phyloP scores from a whole-genome alignment of 2,888 invertebrate genomes.

The Teinopalpus imperialis region DNA sequence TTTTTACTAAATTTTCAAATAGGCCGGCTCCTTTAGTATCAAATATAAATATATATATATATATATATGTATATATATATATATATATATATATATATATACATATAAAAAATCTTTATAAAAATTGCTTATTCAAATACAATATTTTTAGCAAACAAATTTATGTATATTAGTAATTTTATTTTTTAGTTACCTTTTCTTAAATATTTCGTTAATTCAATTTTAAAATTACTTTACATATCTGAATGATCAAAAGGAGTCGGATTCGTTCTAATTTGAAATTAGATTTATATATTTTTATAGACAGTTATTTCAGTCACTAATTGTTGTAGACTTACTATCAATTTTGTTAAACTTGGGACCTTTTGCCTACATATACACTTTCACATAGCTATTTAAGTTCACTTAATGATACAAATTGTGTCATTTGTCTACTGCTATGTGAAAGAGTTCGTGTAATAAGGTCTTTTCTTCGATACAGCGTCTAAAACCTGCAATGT shows the following conservation, averaged over 20 bases:
- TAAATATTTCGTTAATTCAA: neutral
- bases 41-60: too few relatives aligned
- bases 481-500: neutral
- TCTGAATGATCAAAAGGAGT: conserved; percentile 36
- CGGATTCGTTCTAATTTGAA: conserved; percentile 60
- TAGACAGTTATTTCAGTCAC: conserved; percentile 71
- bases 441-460: neutral
- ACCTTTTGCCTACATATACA: too few relatives aligned
- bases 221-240: conserved; percentile 13
- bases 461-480: neutral
- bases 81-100: too few relatives aligned
- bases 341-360: conserved; percentile 68
- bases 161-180: too few relatives aligned
- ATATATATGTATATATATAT: too few relatives aligned
- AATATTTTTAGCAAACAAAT: too few relatives aligned
- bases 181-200: too few relatives aligned
- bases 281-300: conserved; percentile 80
- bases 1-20: conserved; percentile 54
- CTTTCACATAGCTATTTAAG: too few relatives aligned
- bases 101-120: too few relatives aligned
- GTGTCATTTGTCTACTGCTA: too few relatives aligned
- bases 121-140: too few relatives aligned
- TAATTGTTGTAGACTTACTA: conserved; percentile 68
- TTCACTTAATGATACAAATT: neutral
- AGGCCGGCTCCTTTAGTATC: conserved; percentile 35